These are phyloP conservation scores for Colius striatus DNA, from an alignment of 2,113 vertebrate species.

Conservation along the genomic window DNA sequence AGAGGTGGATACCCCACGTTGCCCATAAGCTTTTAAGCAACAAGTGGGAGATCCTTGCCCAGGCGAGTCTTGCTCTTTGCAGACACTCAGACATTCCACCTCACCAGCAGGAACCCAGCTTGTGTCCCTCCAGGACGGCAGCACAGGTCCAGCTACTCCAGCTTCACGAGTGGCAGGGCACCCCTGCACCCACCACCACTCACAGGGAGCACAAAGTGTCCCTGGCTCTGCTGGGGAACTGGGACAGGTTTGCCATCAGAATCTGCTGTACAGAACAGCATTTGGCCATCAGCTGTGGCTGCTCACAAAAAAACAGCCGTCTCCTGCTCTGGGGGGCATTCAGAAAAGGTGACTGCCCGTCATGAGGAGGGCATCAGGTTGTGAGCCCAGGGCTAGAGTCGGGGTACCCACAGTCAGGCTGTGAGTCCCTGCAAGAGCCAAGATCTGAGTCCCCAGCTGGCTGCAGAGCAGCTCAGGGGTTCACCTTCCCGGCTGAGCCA, in stretches of 20 bases:
- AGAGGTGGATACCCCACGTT: neutral
- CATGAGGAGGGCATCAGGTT: accelerated
- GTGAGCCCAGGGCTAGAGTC: neutral
- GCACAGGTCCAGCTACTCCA: neutral
- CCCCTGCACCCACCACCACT: neutral
- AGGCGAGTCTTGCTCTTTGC: neutral
- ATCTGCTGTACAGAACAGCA: neutral
- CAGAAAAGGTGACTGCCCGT: accelerated
- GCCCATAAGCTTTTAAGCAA: neutral
- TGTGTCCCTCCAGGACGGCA: accelerated
- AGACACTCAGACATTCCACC: neutral
- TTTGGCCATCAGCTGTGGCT: neutral
- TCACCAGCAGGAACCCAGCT: neutral
- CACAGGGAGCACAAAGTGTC: neutral
- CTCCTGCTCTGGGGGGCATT: neutral
- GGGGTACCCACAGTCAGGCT: neutral
- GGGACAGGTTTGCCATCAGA: neutral
- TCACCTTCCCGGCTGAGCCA: accelerated
- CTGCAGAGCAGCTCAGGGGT: neutral
- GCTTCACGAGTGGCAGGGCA: neutral
- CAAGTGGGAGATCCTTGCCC: neutral
- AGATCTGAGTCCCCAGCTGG: neutral
- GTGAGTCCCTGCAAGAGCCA: neutral
- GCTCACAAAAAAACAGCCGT: neutral
- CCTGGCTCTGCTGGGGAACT: neutral